Evolutionary conservation across 2,797 vertebrate species (phyloP).

Genomic region (Melanotaenia parkinsoni): DNA sequence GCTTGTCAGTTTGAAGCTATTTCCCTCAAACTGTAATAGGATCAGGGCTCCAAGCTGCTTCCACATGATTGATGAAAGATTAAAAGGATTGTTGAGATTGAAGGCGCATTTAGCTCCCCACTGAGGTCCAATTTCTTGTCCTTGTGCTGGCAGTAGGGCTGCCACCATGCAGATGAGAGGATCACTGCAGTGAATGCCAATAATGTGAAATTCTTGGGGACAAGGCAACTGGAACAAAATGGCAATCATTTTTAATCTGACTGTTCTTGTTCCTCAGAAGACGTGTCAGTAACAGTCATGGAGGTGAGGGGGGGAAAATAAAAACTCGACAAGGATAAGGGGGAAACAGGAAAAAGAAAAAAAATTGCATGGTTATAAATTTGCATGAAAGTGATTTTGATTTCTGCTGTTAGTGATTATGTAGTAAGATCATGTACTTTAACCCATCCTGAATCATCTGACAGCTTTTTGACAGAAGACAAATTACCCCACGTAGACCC

Average conservation of each 20-base stretch:
- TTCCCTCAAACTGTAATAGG: constrained; percentile 80
- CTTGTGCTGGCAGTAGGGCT: constrained; percentile 63
- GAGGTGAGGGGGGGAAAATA: constrained; percentile 38
- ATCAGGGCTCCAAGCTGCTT: constrained; percentile 77
- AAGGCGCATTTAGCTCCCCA: constrained; percentile 83
- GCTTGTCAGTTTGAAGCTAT: constrained; percentile 76
- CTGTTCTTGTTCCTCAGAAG: constrained; percentile 52
- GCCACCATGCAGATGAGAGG: constrained; percentile 81
- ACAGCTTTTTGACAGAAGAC: constrained; percentile 46
- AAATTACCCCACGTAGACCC: constrained; percentile 42
- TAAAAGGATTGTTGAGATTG: constrained; percentile 86
- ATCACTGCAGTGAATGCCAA: constrained; percentile 62
- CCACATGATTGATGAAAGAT: constrained; percentile 87
- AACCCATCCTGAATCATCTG: constrained; percentile 32
- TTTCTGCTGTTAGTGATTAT: constrained; percentile 28
- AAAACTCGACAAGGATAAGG: constrained; percentile 13
- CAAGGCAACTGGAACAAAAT: constrained; percentile 54
- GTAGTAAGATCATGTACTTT: constrained; percentile 15
- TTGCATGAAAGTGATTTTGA: constrained; percentile 15
- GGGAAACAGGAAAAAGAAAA: neutral
- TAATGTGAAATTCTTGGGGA: constrained; percentile 65
- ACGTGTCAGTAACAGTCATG: constrained; percentile 33
- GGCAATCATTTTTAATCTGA: constrained; percentile 73
- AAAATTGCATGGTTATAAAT: constrained; percentile 14
- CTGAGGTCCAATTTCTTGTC: constrained; percentile 80